Conservation (phyloP, 2,113 vertebrate genomes). For the Merops nubicus region DNA sequence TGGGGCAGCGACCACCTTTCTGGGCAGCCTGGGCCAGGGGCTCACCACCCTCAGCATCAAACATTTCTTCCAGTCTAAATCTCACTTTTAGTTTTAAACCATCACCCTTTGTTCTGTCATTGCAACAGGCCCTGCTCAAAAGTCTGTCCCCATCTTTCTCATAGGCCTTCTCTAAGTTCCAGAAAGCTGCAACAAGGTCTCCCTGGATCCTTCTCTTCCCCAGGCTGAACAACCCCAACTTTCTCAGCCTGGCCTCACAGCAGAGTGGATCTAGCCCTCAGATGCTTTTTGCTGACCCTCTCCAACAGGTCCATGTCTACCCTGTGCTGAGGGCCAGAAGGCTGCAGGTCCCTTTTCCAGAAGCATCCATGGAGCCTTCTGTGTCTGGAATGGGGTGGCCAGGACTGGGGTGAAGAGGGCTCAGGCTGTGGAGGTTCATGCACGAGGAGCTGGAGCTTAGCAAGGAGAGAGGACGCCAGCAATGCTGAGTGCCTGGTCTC, state of each 20-base stretch:
- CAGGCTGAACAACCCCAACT: background rate
- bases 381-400: background rate
- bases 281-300: background rate
- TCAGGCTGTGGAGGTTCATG: rapidly evolving
- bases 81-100: background rate
- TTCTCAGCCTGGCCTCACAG: background rate
- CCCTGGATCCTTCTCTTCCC: background rate
- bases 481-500: background rate
- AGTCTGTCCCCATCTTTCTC: background rate
- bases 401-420: background rate
- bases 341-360: background rate
- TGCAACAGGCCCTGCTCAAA: background rate
- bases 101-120: background rate
- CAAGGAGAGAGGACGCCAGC: background rate
- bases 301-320: background rate
- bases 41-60: background rate
- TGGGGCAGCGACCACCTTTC: background rate
- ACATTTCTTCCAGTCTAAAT: background rate
- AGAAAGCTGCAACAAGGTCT: background rate
- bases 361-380: background rate
- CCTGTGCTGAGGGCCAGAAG: background rate
- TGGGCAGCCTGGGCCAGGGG: background rate
- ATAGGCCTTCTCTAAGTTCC: background rate
- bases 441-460: background rate
- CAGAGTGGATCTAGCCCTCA: background rate